Base-by-base conservation (phyloP, 2,797 vertebrate species). In the Phataginus tetradactyla region DNA sequence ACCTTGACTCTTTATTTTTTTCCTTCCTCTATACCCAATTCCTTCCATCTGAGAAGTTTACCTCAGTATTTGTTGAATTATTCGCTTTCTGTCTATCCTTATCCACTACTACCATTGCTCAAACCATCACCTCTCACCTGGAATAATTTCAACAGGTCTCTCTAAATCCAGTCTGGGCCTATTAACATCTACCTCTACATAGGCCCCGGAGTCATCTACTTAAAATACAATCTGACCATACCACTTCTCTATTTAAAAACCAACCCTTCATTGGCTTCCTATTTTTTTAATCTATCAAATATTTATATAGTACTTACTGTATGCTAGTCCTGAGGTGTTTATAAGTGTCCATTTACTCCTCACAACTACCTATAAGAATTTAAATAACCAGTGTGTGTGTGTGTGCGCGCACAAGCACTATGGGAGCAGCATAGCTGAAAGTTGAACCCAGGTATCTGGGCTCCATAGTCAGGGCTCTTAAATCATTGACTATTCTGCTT, bases 251-350 rank as follows among this genome's bases (percentile, higher is more conserved):
- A 68, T n/a, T 80, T 88, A 61, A 77, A 72, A 89, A 85, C 74
- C 63, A 84, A 93, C 2, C 7, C 32, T 68, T 89, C 21, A 63
- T 0, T 49, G 20, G 37, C 74, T 55, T 37, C 14, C 32, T 85
- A 66, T 37, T 91, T 95, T 81, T 55, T 86, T 39, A 39, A 72
- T 34, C 83, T 77, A 81, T 20, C 92, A 75, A 86, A 87, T 77
- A 95, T 78, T 96, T 85, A 85, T 45, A 79, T n/a, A 86, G 34
- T 63, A 90, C 51, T 96, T 49, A 89, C 66, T 88, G 53, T 63
- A 90, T 20, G 37, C 7, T 72, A 79, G 42, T 61, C 34, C 87
- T 72, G 49, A 86, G 57, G 29, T 51, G 42, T 78, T 87, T 32
- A 92, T 45, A 92, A 83, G 45, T 72, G 74, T 53, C 87, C 32